phyloP scores from a whole-genome alignment of 2,888 invertebrate species.

The Deilephila porcellus region DNA sequence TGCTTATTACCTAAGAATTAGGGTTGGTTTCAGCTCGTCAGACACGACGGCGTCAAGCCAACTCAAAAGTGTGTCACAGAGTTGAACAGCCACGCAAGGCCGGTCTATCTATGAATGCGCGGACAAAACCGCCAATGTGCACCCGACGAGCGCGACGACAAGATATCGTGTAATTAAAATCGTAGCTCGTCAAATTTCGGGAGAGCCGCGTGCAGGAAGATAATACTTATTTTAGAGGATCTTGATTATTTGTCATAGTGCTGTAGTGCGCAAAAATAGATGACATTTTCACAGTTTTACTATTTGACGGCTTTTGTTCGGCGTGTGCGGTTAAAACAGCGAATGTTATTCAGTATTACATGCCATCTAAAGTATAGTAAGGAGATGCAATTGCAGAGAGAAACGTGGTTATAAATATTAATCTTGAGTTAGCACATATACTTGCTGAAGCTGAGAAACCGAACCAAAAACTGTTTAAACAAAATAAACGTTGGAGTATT shows the following conservation, averaged over 20 bases:
- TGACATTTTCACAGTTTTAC: slow-evolving; percentile 26
- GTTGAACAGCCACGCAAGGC: slow-evolving; percentile 82
- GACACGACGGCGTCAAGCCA: slow-evolving; percentile 75
- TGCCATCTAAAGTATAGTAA: slow-evolving; percentile 31
- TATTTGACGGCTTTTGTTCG: slow-evolving; percentile 28
- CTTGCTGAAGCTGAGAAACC: not conserved
- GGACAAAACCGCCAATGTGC: slow-evolving; percentile 77
- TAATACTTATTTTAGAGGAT: slow-evolving; percentile 6
- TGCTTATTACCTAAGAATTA: slow-evolving; percentile 45
- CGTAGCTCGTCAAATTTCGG: slow-evolving; percentile 23
- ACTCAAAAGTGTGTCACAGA: slow-evolving; percentile 82
- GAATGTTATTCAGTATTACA: slow-evolving; percentile 38
- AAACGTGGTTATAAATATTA: not conserved
- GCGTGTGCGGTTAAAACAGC: slow-evolving; percentile 41
- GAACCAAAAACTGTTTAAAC: not conserved
- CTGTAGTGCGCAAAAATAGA: slow-evolving; percentile 24
- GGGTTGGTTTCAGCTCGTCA: slow-evolving; percentile 58
- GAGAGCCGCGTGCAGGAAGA: slow-evolving; percentile 12
- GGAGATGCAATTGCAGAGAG: not conserved
- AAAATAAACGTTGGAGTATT: not conserved
- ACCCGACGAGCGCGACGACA: slow-evolving; percentile 45
- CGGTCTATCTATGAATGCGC: slow-evolving; percentile 80
- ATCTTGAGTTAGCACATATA: not conserved
- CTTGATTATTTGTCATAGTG: slow-evolving; percentile 23
- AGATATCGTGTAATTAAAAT: slow-evolving; percentile 30